Evolutionary conservation across 1,140 invertebrate genomes (phyloP).

Genomic region (Zaprionus taronus): DNA sequence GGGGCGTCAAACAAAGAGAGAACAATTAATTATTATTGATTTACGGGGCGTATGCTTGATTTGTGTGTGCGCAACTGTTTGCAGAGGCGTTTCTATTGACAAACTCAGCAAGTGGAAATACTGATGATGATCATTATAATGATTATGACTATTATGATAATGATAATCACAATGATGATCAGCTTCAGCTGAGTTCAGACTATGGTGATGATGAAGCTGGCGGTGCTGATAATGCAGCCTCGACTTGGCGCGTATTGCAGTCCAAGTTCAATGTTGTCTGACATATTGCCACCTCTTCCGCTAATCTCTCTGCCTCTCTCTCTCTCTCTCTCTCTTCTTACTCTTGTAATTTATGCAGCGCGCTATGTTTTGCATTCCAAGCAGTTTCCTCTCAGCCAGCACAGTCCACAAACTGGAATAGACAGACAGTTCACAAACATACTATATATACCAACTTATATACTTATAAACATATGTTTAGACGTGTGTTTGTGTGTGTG

Average conservation of each 20-base stretch:
- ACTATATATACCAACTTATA: constrained; percentile 7
- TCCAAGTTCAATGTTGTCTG: constrained; percentile 25
- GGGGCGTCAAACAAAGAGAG: constrained; percentile 11
- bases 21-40: constrained; percentile 73
- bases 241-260: background rate
- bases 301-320: constrained; percentile 1
- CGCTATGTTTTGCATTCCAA: constrained; percentile 67
- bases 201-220: background rate
- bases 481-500: background rate
- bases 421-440: constrained; percentile 10
- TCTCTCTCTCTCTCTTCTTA: background rate
- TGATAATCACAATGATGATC: background rate
- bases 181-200: background rate
- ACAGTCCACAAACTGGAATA: constrained; percentile 59
- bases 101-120: constrained; percentile 1
- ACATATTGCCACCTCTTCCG: constrained; percentile 7
- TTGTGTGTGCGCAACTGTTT: constrained; percentile 56
- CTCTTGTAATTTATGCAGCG: constrained; percentile 64
- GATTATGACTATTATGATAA: background rate
- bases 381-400: constrained; percentile 59
- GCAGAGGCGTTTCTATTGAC: constrained; percentile 43
- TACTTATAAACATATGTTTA: background rate
- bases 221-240: constrained; percentile 7
- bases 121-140: background rate
- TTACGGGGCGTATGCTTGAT: constrained; percentile 76